These are phyloP conservation scores for Argyra leucocephala DNA, from an alignment of 2,888 invertebrate species.

Conservation along the genomic window DNA sequence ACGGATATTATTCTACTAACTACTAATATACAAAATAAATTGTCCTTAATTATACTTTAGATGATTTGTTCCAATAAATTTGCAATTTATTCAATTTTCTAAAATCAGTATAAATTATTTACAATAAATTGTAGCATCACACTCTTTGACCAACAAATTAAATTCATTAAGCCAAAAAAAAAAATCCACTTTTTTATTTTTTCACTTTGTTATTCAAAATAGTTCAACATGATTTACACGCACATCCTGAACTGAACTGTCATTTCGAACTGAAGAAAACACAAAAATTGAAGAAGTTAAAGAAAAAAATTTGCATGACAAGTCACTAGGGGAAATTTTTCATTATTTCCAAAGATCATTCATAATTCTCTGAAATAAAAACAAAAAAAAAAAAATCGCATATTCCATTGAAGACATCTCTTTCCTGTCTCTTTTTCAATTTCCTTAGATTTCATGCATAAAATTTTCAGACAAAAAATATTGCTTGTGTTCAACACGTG, in stretches of 20 bases:
- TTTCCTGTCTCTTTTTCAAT: not conserved
- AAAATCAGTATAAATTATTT: too few species aligned
- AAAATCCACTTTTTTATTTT: not conserved
- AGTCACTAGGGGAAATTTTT: not conserved
- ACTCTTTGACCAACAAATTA: too few species aligned
- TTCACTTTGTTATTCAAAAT: not conserved
- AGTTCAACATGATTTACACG: not conserved
- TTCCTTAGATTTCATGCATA: not conserved
- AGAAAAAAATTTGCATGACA: conserved; percentile 1
- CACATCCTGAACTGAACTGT: not conserved
- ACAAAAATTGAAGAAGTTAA: not conserved
- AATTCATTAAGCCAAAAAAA: too few species aligned
- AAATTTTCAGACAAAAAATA: not conserved
- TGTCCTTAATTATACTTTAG: too few species aligned
- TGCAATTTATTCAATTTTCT: too few species aligned
- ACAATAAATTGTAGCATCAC: too few species aligned
- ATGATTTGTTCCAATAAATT: too few species aligned
- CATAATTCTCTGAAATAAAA: not conserved
- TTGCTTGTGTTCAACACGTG: not conserved
- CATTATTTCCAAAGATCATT: not conserved
- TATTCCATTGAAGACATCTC: not conserved
- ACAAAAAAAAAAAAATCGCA: not conserved
- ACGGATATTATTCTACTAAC: too few species aligned
- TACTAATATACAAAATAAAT: too few species aligned
- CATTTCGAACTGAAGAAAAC: not conserved